Base-by-base conservation (phyloP, 2,797 vertebrate genomes). In the Scolopax bukidnonensis region DNA sequence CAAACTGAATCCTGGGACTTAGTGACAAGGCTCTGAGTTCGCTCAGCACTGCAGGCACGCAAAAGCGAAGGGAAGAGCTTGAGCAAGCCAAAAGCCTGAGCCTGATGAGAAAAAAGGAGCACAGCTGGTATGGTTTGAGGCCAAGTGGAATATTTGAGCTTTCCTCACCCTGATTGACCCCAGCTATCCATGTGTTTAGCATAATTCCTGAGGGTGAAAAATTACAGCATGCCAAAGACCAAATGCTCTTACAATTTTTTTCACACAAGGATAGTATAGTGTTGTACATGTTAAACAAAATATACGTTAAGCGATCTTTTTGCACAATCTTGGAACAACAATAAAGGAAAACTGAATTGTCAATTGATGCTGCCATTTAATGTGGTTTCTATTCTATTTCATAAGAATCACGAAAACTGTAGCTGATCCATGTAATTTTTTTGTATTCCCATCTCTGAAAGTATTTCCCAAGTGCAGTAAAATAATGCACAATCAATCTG, bases 151-250 rank as follows among this genome's bases (percentile, higher is more conserved):
- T 89, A 92, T 75, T 1, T 92, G 94, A 95, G 89, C n/a, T 81
- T 85, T 87, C 74, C 84, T 97, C 85, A 95, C 95, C 97, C 90
- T 81, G 82, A 19, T 15, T 96, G 93, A 97, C 96, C 95, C 23
- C 50, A 86, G 84, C 30, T 78, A 48, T 84, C 73, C 89, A 89
- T 74, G 84, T 84, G 87, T 90, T 91, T 76, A 92, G 23, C 41
- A 20, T 84, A 91, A 88, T 56, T 87, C 73, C 50, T 67, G 19
- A 81, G 75, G 74, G 69, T 85, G 84, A 78, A 89, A 95, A 89
- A 89, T 65, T 74, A 56, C 59, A 84, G 51, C 51, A 59, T n/a
- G 47, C 23, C 51, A 51, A 84, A 91, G 41, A 73, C 16, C 36
- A 84, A 95, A 83, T 41, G n/a, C 25, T 79, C 16, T 71, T 45